Percentiles rank a stretch among this genome's conserved stretches.
Evolutionary conservation across 2,888 invertebrate genomes (phyloP).

Genomic region (Eilema caniola): DNA sequence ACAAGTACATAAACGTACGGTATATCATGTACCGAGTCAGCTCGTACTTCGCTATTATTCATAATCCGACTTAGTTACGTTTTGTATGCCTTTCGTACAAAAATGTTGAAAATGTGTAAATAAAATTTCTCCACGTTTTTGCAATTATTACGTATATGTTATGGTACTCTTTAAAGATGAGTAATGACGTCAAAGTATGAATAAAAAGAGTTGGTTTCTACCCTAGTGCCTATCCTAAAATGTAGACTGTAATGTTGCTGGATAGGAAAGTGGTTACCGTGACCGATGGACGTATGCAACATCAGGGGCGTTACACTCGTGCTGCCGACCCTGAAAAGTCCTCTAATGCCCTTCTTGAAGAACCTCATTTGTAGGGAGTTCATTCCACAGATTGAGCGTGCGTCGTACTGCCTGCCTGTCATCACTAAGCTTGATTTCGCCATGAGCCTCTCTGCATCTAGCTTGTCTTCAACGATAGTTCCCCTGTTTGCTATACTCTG

Average conservation of each 20-base stretch:
- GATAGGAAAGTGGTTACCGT: too few species aligned
- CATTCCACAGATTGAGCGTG: too few species aligned
- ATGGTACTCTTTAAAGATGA: conserved; percentile 17
- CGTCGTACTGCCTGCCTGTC: too few species aligned
- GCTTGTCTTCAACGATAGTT: too few species aligned
- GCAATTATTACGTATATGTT: conserved; percentile 40
- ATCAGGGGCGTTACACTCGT: too few species aligned
- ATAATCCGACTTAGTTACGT: conserved; percentile 47
- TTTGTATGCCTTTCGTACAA: conserved; percentile 36
- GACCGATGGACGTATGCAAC: too few species aligned
- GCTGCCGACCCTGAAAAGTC: too few species aligned
- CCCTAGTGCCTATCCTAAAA: not conserved
- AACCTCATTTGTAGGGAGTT: too few species aligned
- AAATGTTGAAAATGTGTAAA: conserved; percentile 29
- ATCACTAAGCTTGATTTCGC: too few species aligned
- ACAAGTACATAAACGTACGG: conserved; percentile 50
- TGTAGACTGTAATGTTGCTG: not conserved
- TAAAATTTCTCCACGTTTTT: conserved; percentile 32
- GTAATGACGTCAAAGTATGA: not conserved
- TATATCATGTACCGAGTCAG: conserved; percentile 54
- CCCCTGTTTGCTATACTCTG: too few species aligned
- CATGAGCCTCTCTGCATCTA: too few species aligned
- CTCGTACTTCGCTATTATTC: conserved; percentile 49
- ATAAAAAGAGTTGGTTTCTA: not conserved
- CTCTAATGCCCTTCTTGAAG: too few species aligned